A percentile compares a stretch with the other conserved stretches of the same genome.
These are phyloP conservation scores for Vanessa tameamea DNA, from an alignment of 1,140 invertebrate species.

Conservation along the genomic window DNA sequence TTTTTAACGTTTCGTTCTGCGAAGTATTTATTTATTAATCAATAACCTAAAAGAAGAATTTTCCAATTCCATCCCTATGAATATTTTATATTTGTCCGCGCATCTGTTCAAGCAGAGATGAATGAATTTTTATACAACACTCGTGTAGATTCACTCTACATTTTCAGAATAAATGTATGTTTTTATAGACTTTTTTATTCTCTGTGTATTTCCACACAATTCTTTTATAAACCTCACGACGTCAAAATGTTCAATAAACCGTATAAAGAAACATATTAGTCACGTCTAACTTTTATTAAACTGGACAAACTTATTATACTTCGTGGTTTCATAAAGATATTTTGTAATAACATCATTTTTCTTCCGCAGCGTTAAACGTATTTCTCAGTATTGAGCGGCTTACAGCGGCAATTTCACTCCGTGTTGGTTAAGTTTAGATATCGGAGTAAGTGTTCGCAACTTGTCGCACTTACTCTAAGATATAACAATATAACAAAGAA, in stretches of 20 bases:
- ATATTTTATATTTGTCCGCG: conserved; percentile 48
- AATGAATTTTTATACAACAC: conserved; percentile 37
- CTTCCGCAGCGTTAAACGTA: background rate
- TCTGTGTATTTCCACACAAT: background rate
- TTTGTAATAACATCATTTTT: background rate
- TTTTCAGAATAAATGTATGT: conserved; percentile 5
- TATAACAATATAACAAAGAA: conserved; percentile 60
- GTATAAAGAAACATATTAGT: conserved; percentile 1
- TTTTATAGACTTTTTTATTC: conserved; percentile 2
- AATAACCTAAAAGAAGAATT: conserved; percentile 39
- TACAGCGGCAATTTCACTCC: background rate
- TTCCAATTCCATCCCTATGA: conserved; percentile 44
- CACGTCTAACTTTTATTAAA: conserved; percentile 16
- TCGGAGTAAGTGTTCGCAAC: conserved; percentile 13
- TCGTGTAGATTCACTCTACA: background rate
- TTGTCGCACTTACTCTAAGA: conserved; percentile 45
- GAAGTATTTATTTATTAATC: conserved; percentile 39
- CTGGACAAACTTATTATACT: conserved; percentile 10
- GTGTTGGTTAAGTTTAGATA: background rate
- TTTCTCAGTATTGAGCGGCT: background rate
- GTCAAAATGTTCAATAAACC: conserved; percentile 4
- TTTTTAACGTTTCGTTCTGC: conserved; percentile 19
- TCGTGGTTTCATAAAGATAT: conserved; percentile 1
- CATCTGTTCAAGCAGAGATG: conserved; percentile 40
- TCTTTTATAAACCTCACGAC: background rate